Base-by-base conservation (phyloP, 2,888 invertebrate species). In the Lacanobia oleracea region DNA sequence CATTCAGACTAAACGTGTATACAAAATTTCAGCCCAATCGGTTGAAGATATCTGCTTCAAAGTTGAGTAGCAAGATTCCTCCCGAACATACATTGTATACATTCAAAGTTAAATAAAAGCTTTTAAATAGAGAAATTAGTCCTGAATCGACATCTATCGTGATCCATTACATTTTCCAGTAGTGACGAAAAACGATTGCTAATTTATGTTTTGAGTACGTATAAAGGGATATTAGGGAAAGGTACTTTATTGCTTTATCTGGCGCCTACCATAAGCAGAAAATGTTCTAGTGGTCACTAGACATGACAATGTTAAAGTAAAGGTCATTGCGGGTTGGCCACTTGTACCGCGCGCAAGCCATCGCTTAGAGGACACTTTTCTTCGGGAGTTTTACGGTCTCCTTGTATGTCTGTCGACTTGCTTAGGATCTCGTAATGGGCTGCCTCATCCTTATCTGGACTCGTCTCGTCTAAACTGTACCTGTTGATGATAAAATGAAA, bases 351-450 rank as follows among this genome's bases (percentile, higher is more conserved):
- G 8, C 82, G 75, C 83, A 90, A 86, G 59, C 88, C 79, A 37
- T 89, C 88, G 56, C 84, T 89, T 18, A 91, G 82, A 0, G 80
- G 54, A 64, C 87, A 86, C 51, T 82, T 68, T 7, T 85, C 79
- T 56, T 85, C 84, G 2, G 75, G 21, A 6, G 78, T 43, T 2
- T 64, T 56, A 14, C 65, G 61, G 5, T 60, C 72, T 60, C 62
- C 43, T 27, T 59, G 59, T 21, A 70, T 80, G 33, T 79, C 79
- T 0, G 91, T 93, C 3, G 88, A 75, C 83, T 96, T 96, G 88
- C 97, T 97, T 43, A 97, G 92, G 67, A 97, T 97, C 89, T 97
- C 96, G 88, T 97, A 97, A 75, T 96, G 96, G 0, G 93, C 93
- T 0, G 94, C 94, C 64, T 96, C 95, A 51, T 96, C 96, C 81